Percentiles rank a stretch among this genome's conserved stretches.
Conservation (phyloP, 2,888 invertebrate species). For the Drosophila neutralis region DNA sequence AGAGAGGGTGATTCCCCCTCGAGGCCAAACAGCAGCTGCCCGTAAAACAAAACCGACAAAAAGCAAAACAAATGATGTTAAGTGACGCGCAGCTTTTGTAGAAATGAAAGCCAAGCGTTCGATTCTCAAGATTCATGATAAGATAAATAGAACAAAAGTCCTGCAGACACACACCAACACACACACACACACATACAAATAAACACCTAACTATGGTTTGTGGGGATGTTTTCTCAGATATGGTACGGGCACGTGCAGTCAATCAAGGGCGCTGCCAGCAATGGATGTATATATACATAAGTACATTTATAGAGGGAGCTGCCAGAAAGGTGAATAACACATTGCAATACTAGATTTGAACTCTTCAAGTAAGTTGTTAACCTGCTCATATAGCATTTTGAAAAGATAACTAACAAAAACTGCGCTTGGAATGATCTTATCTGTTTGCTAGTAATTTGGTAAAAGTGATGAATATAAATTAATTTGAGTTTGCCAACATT, state of each 20-base stretch:
- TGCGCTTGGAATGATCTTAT: background rate
- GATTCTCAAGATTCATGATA: constrained; percentile 65
- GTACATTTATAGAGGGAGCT: constrained; percentile 3
- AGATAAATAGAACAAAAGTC: constrained; percentile 72
- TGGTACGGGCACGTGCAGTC: constrained; percentile 49
- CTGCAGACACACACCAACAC: constrained; percentile 23
- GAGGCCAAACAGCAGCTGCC: constrained; percentile 37
- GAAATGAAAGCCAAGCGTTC: constrained; percentile 64
- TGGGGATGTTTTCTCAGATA: constrained; percentile 16
- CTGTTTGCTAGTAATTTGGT: background rate
- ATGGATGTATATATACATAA: background rate
- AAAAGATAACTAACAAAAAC: background rate
- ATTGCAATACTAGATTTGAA: constrained; percentile 16
- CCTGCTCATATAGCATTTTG: background rate
- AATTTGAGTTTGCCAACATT: background rate
- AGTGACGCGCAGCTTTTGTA: constrained; percentile 78
- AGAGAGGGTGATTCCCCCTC: constrained; percentile 18
- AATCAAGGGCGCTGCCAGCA: constrained; percentile 36
- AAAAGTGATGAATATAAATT: background rate
- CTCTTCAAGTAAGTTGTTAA: constrained; percentile 9
- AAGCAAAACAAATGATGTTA: constrained; percentile 77
- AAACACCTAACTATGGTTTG: background rate
- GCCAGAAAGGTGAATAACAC: constrained; percentile 22
- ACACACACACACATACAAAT: background rate
- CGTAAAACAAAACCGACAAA: constrained; percentile 49